Percentiles rank a stretch among this genome's conserved stretches.
Conservation (phyloP, 2,113 vertebrate species). For the Pungitius pungitius region DNA sequence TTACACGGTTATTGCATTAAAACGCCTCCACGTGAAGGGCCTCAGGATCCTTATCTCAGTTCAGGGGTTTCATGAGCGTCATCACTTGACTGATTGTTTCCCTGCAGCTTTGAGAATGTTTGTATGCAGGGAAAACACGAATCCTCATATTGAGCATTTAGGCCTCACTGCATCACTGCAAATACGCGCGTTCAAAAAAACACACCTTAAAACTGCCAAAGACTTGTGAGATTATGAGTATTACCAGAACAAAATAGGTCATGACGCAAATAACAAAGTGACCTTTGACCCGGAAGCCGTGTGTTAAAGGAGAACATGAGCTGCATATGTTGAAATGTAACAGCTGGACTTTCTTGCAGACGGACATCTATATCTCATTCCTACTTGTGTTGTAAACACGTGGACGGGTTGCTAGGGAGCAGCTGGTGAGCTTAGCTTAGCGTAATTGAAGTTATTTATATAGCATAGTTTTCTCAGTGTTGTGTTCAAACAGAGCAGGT, state of each 20-base stretch:
- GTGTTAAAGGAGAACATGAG: neutral
- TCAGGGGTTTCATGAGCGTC: slow-evolving; percentile 52
- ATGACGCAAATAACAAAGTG: slow-evolving; percentile 7
- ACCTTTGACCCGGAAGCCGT: slow-evolving; percentile 30
- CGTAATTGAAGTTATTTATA: too few relatives aligned
- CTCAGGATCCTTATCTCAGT: slow-evolving; percentile 53
- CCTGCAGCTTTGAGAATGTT: slow-evolving; percentile 16
- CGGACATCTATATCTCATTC: neutral
- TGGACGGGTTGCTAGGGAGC: neutral
- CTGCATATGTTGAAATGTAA: neutral
- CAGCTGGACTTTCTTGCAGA: neutral
- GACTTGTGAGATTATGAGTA: neutral
- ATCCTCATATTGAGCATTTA: slow-evolving; percentile 6
- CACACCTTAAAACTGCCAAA: slow-evolving; percentile 1
- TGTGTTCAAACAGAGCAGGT: too few relatives aligned
- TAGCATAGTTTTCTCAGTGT: too few relatives aligned
- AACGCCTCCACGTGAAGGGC: slow-evolving; percentile 19
- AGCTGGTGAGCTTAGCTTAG: neutral
- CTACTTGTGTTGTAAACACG: neutral
- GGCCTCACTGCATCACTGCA: neutral
- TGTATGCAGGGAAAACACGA: slow-evolving; percentile 3
- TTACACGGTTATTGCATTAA: slow-evolving; percentile 50
- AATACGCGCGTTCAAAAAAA: neutral
- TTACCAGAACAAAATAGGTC: neutral
- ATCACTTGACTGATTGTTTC: slow-evolving; percentile 55